phyloP scores from a whole-genome alignment of 2,113 vertebrate species.

The Chloropsis cyanopogon region DNA sequence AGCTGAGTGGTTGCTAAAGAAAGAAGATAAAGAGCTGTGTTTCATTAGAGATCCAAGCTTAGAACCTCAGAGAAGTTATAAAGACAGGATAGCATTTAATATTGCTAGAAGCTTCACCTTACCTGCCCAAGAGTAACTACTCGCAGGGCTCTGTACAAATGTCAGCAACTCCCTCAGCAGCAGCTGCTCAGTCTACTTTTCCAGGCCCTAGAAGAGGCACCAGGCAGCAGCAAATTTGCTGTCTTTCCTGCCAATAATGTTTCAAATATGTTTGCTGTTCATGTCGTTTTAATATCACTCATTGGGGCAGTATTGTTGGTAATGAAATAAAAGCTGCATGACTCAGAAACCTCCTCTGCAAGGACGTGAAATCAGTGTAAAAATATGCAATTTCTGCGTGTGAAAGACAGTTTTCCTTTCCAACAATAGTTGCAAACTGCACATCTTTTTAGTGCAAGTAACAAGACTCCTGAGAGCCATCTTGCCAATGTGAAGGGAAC shows the following conservation, averaged over 20 bases:
- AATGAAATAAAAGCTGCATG: neutral
- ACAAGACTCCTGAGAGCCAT: neutral
- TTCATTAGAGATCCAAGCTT: neutral
- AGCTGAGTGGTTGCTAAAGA: neutral
- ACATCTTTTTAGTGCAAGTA: neutral
- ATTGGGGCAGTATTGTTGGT: neutral
- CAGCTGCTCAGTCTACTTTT: neutral
- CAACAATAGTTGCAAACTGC: neutral
- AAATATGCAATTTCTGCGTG: neutral
- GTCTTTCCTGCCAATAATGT: neutral
- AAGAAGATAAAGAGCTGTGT: neutral
- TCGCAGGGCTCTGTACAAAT: neutral
- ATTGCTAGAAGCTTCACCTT: neutral
- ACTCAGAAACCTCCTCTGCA: neutral
- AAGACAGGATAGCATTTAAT: neutral
- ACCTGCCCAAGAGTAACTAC: neutral
- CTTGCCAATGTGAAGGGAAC: neutral
- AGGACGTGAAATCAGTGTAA: neutral
- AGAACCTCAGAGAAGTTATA: neutral
- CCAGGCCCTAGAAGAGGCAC: neutral
- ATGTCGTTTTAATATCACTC: neutral
- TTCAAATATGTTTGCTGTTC: slow-evolving; percentile 6
- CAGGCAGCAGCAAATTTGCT: neutral
- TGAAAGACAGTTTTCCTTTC: neutral
- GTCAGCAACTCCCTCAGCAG: neutral